A percentile compares a stretch with the other conserved stretches of the same genome.
These are phyloP conservation scores for Elysia chlorotica DNA, from an alignment of 1,140 invertebrate species.

Conservation along the genomic window DNA sequence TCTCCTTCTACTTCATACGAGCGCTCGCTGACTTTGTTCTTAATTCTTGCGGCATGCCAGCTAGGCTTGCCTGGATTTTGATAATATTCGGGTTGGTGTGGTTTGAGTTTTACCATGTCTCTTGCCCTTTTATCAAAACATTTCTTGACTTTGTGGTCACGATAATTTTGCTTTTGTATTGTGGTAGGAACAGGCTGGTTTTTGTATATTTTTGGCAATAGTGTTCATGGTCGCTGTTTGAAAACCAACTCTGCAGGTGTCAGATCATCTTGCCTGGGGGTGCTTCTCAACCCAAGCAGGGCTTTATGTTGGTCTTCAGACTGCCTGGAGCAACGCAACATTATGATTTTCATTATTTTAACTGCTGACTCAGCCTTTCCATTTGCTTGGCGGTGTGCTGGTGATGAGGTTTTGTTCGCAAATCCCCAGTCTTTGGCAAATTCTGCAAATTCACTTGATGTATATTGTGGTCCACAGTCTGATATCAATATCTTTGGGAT, in stretches of 20 bases:
- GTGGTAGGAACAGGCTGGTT: neutral
- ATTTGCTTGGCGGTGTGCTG: conserved; percentile 26
- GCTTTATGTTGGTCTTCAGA: conserved; percentile 23
- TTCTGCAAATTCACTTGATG: neutral
- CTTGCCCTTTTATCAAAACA: conserved; percentile 18
- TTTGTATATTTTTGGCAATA: conserved; percentile 1
- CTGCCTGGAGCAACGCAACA: conserved; percentile 29
- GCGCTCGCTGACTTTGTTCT: neutral
- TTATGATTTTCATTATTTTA: conserved; percentile 32
- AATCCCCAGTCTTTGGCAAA: neutral
- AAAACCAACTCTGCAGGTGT: conserved; percentile 36
- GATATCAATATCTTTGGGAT: neutral
- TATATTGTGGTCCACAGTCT: neutral
- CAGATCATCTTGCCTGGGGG: conserved; percentile 28
- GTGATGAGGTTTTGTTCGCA: conserved; percentile 18
- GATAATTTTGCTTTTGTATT: conserved; percentile 6
- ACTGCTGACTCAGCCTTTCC: conserved; percentile 38
- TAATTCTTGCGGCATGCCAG: conserved; percentile 18
- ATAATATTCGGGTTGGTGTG: conserved; percentile 27
- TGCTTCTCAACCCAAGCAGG: conserved; percentile 32
- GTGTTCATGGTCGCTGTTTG: conserved; percentile 12
- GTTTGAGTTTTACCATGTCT: conserved; percentile 7
- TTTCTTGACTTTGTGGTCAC: conserved; percentile 8
- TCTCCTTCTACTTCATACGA: neutral
- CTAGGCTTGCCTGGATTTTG: conserved; percentile 15